Percentiles rank a stretch among this genome's conserved stretches.
These are phyloP conservation scores for Homarus americanus DNA, from an alignment of 1,140 invertebrate species.

Conservation along the genomic window DNA sequence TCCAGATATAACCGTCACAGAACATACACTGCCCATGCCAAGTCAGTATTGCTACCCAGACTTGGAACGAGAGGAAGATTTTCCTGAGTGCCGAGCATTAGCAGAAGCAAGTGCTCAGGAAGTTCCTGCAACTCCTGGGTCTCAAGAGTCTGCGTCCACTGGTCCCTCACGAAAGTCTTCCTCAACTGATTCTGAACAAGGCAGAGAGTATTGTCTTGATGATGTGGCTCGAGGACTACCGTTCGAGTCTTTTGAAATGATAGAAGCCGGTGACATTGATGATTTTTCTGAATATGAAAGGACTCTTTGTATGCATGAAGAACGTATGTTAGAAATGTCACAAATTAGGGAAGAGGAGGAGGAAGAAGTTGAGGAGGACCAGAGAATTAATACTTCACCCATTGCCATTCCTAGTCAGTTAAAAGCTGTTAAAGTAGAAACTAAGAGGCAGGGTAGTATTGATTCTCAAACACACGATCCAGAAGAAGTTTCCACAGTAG, in stretches of 20 bases:
- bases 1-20: constrained; percentile 85
- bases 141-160: constrained; percentile 82
- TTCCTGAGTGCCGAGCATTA: constrained; percentile 73
- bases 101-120: constrained; percentile 66
- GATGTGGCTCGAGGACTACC: constrained; percentile 79
- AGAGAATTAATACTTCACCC: constrained; percentile 37
- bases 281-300: constrained; percentile 74
- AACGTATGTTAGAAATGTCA: constrained; percentile 71
- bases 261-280: constrained; percentile 73
- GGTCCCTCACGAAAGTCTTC: constrained; percentile 80
- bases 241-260: constrained; percentile 78
- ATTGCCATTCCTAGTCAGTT: constrained; percentile 65
- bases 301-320: constrained; percentile 73
- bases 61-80: constrained; percentile 79
- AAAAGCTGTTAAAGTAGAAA: constrained; percentile 72
- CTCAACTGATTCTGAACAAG: constrained; percentile 82
- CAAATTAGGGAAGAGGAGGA: constrained; percentile 75
- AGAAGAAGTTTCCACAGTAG: constrained; percentile 28
- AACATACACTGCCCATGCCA: constrained; percentile 81
- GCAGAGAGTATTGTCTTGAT: constrained; percentile 82
- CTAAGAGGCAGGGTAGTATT: not conserved
- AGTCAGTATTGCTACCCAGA: constrained; percentile 80
- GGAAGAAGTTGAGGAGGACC: constrained; percentile 32
- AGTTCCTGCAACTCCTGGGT: constrained; percentile 80
- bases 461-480: constrained; percentile 25